Conservation (phyloP, 2,113 vertebrate genomes). For the Henicopernis longicauda region DNA sequence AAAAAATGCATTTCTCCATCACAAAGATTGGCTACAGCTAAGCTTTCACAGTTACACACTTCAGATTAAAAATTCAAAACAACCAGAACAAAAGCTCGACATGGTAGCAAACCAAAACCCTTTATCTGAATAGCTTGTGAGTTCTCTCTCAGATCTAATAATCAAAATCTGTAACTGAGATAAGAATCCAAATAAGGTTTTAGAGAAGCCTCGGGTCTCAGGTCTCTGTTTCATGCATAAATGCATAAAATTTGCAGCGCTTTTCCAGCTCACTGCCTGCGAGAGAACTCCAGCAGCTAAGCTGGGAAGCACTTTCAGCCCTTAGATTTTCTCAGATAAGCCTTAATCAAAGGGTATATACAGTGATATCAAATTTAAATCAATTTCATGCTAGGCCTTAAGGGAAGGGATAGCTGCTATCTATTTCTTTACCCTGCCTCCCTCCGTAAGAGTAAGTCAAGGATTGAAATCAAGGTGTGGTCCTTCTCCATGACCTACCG, state of each 20-base stretch:
- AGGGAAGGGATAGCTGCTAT: background rate
- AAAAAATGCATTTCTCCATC: background rate
- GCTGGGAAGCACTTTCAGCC: background rate
- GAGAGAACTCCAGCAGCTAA: background rate
- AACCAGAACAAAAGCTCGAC: background rate
- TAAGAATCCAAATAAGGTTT: constrained; percentile 4
- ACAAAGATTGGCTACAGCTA: background rate
- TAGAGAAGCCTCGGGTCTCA: background rate
- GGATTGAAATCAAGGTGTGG: background rate
- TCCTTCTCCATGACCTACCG: background rate
- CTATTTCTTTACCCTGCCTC: background rate
- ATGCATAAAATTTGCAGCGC: background rate
- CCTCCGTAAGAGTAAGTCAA: background rate
- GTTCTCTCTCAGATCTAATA: background rate
- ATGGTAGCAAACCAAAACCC: background rate
- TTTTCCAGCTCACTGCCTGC: background rate
- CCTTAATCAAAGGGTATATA: background rate
- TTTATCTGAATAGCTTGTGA: background rate
- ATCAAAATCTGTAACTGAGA: background rate
- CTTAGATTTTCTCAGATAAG: constrained; percentile 18
- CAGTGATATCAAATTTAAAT: background rate
- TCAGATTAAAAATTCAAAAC: background rate
- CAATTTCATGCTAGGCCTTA: background rate
- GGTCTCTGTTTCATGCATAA: constrained; percentile 11
- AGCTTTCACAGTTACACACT: background rate